Base-by-base conservation (phyloP, 2,888 invertebrate species). In the Acrocyrtus sp. region DNA sequence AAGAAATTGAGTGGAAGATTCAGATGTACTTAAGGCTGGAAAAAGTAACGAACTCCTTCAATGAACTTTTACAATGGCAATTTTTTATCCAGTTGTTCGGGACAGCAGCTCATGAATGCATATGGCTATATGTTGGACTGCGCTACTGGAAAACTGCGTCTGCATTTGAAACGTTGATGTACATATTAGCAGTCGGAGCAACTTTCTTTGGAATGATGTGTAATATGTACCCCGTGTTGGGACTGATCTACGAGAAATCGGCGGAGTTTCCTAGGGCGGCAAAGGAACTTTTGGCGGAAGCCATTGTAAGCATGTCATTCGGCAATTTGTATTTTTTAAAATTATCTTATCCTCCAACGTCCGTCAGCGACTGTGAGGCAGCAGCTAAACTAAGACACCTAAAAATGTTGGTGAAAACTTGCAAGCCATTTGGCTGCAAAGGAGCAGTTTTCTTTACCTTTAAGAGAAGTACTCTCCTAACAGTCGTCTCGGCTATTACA, bases 341-440 rank as follows among this genome's bases (percentile, higher is more conserved):
- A 12, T 5, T 5, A 5, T 17, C 10, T 8, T 45, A 12, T 15
- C 5, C 5, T 5, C 10, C 17, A n/a, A 6, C 45, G 6, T 45
- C 45, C 5, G 17, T 15, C n/a, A 45, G 5, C n/a, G 45, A 17
- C 45, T 12, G n/a, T 45, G 45, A 17, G 17, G n/a, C 5, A n/a
- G 6, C 12, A n/a, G 6, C 6, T n/a, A 34, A 50, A 24, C 6
- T 61, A n/a, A 34, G 39, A 34, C 22, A 39, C 15, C 24, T 50
- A 8, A 17, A 61, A 22, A 3, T 50, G 17, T 12, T 50, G 22
- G 22, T 26, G 1, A 5, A 29, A 24, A 50, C 61, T 19, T 61
- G 61, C 26, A 26, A 15, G 10, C 51, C 61, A 8, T 62, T 62
- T 62, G 62, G 62, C 34, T 62, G 39, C 12, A 34, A 41, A 41